phyloP scores from a whole-genome alignment of 2,113 vertebrate genomes.

The Phainopepla nitens region DNA sequence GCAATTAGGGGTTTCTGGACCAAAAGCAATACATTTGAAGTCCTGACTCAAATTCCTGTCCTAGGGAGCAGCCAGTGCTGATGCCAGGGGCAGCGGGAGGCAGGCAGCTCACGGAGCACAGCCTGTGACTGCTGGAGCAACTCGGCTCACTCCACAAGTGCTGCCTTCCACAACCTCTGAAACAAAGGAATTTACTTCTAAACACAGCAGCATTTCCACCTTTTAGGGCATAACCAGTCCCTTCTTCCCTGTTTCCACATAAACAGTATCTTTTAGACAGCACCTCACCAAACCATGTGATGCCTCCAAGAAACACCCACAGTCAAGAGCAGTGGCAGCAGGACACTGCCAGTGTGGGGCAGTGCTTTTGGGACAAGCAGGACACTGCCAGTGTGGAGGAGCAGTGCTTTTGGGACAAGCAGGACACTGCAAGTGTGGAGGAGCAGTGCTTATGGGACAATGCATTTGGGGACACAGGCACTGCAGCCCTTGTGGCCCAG shows the following conservation, averaged over 20 bases:
- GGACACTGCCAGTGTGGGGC: not conserved
- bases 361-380: not conserved
- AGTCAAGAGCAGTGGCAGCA: fast-evolving
- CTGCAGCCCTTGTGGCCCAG: not conserved
- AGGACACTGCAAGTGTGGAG: not conserved
- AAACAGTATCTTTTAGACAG: not conserved
- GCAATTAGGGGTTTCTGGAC: not conserved
- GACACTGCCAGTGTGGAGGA: not conserved
- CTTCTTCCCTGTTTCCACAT: not conserved
- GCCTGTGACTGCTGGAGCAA: not conserved
- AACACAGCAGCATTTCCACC: not conserved
- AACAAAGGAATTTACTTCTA: not conserved
- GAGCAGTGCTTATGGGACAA: not conserved
- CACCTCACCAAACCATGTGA: fast-evolving
- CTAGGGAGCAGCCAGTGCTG: not conserved
- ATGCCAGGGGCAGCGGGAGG: fast-evolving
- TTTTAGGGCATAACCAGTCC: not conserved
- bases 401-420: too few species aligned
- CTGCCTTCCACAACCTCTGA: not conserved
- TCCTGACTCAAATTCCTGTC: not conserved
- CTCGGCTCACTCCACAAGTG: not conserved
- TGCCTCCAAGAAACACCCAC: not conserved
- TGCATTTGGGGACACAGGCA: fast-evolving
- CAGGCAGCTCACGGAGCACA: not conserved
- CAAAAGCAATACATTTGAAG: not conserved